Percentiles rank a stretch among this genome's conserved stretches.
These are phyloP conservation scores for Nephrotoma flavescens DNA, from an alignment of 2,888 invertebrate genomes.

Conservation along the genomic window DNA sequence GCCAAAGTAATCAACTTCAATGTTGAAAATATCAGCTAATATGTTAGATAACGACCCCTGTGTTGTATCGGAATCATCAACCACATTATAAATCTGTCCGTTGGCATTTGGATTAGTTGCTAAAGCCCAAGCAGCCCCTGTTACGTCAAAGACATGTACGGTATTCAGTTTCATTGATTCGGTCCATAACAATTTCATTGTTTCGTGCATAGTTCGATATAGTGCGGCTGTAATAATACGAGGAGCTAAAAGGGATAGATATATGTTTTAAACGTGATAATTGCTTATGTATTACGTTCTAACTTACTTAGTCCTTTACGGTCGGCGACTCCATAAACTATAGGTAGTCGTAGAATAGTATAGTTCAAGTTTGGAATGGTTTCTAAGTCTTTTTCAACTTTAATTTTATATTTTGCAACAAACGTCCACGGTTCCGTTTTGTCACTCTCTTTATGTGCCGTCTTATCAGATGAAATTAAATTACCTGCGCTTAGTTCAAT, in stretches of 20 bases:
- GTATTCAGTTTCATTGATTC: constrained; percentile 73
- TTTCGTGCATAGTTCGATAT: constrained; percentile 68
- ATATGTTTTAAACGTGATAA: background rate
- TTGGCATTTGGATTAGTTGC: constrained; percentile 36
- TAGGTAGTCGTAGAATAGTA: constrained; percentile 66
- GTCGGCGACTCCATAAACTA: constrained; percentile 79
- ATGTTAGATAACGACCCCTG: constrained; percentile 72
- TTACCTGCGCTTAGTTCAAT: constrained; percentile 78
- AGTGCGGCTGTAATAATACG: constrained; percentile 74
- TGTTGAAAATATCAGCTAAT: constrained; percentile 67
- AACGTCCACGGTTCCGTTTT: constrained; percentile 71
- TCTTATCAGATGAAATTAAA: constrained; percentile 65
- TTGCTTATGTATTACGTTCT: background rate
- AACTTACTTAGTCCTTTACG: constrained; percentile 63
- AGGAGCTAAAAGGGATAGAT: constrained; percentile 43
- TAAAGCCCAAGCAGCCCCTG: constrained; percentile 65
- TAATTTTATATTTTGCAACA: constrained; percentile 66
- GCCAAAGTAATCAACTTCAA: constrained; percentile 79
- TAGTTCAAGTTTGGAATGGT: constrained; percentile 51
- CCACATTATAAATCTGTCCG: constrained; percentile 61
- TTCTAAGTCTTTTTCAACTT: constrained; percentile 64
- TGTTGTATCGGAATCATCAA: constrained; percentile 68
- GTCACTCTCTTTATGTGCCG: constrained; percentile 60
- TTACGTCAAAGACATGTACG: constrained; percentile 73
- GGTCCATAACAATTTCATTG: constrained; percentile 86